phyloP scores from a whole-genome alignment of 1,140 invertebrate species.

The Drosophila athabasca region DNA sequence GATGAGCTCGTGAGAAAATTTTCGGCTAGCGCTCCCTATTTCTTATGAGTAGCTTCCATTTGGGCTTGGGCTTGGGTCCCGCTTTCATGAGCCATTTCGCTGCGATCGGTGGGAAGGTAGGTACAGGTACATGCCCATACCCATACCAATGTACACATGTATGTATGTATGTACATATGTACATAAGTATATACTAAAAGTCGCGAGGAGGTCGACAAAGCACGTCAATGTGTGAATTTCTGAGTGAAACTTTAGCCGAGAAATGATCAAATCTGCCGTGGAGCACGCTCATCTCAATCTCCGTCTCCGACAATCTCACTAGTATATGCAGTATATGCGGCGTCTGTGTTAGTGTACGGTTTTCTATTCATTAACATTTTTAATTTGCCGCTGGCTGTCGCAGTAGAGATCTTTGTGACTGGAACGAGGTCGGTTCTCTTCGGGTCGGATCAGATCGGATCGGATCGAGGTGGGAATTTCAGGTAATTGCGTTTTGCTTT shows the following conservation, averaged over 20 bases:
- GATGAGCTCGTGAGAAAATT: constrained; percentile 78
- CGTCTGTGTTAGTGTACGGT: constrained; percentile 37
- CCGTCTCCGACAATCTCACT: not conserved
- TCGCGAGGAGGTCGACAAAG: constrained; percentile 21
- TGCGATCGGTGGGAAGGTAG: constrained; percentile 43
- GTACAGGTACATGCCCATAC: not conserved
- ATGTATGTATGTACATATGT: too few species aligned
- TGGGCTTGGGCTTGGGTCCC: constrained; percentile 36
- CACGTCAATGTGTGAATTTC: constrained; percentile 55
- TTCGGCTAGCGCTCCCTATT: constrained; percentile 47
- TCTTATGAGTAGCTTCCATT: constrained; percentile 50
- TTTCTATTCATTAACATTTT: constrained; percentile 78
- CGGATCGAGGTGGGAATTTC: constrained; percentile 7
- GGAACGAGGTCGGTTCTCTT: constrained; percentile 39
- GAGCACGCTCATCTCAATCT: constrained; percentile 31
- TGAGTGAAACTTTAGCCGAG: constrained; percentile 66
- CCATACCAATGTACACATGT: not conserved
- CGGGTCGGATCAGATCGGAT: constrained; percentile 3
- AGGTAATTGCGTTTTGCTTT: constrained; percentile 25
- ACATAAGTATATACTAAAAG: not conserved
- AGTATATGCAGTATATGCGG: not conserved
- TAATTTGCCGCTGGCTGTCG: constrained; percentile 55
- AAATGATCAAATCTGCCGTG: constrained; percentile 58
- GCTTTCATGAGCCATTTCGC: constrained; percentile 57
- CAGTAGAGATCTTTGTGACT: constrained; percentile 20